Percentiles rank a stretch among this genome's conserved stretches.
Evolutionary conservation across 2,113 vertebrate genomes (phyloP).

Genomic region (Scytalopus superciliaris): DNA sequence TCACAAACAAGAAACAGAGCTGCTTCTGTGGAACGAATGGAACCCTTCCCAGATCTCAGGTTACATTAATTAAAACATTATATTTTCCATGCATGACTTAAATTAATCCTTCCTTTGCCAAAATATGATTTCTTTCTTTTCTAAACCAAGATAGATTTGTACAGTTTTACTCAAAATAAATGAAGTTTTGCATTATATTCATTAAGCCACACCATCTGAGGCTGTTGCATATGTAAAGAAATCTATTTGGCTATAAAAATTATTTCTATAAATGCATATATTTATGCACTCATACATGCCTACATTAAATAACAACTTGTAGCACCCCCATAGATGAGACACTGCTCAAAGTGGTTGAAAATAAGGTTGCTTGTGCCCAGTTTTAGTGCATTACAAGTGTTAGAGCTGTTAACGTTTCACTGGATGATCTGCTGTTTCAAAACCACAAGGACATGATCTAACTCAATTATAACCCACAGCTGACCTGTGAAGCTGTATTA

Average conservation of each 20-base stretch:
- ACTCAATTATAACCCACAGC: constrained; percentile 45
- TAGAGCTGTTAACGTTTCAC: neutral
- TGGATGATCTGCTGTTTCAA: constrained; percentile 8
- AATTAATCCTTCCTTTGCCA: neutral
- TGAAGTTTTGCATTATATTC: neutral
- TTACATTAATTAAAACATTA: neutral
- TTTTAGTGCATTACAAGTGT: neutral
- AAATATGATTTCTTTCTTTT: neutral
- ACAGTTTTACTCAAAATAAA: neutral
- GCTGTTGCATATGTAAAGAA: neutral
- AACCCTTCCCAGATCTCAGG: neutral
- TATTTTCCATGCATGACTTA: neutral
- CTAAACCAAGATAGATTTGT: neutral
- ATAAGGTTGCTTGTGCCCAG: neutral
- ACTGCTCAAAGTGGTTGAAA: neutral
- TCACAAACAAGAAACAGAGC: neutral
- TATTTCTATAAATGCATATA: neutral
- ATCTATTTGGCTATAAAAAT: neutral
- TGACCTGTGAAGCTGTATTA: constrained; percentile 44
- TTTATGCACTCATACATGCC: neutral
- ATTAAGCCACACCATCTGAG: neutral
- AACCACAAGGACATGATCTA: constrained; percentile 35
- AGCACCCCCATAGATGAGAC: neutral
- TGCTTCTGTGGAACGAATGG: neutral
- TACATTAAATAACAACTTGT: neutral